Conservation (phyloP, 2,113 vertebrate genomes). For the Dromaius novaehollandiae region DNA sequence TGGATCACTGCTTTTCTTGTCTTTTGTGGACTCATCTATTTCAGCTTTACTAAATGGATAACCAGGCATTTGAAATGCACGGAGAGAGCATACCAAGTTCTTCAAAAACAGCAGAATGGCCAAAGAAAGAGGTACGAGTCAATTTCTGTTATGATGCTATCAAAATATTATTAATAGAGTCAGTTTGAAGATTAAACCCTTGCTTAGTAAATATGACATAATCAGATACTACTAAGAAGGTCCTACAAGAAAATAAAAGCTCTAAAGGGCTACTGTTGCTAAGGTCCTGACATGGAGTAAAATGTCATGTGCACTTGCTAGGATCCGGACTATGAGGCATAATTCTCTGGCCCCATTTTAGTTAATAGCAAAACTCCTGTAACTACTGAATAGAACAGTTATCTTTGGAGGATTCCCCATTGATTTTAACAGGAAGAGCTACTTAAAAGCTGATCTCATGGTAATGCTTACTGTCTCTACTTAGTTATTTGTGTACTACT, state of each 20-base stretch:
- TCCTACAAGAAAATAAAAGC: neutral
- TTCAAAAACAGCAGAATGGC: neutral
- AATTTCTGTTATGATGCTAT: neutral
- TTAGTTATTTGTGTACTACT: neutral
- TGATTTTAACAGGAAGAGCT: neutral
- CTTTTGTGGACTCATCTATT: neutral
- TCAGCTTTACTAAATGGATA: constrained; percentile 57
- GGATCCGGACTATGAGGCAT: neutral
- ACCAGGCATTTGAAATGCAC: constrained; percentile 67
- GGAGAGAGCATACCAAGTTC: neutral
- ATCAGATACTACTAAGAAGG: neutral
- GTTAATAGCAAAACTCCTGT: neutral
- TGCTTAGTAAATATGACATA: neutral
- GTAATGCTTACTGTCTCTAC: neutral
- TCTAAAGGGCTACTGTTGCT: neutral
- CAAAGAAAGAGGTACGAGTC: neutral
- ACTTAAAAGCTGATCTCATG: neutral
- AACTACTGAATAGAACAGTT: neutral
- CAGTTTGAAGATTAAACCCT: neutral
- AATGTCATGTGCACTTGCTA: too few species aligned
- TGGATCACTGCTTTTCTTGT: neutral
- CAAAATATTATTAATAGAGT: neutral
- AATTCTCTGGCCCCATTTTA: neutral
- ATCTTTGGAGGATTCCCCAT: neutral
- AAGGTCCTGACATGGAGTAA: neutral